A percentile compares a stretch with the other conserved stretches of the same genome.
Conservation (phyloP, 2,797 vertebrate genomes). For the Poecilia wingei region DNA sequence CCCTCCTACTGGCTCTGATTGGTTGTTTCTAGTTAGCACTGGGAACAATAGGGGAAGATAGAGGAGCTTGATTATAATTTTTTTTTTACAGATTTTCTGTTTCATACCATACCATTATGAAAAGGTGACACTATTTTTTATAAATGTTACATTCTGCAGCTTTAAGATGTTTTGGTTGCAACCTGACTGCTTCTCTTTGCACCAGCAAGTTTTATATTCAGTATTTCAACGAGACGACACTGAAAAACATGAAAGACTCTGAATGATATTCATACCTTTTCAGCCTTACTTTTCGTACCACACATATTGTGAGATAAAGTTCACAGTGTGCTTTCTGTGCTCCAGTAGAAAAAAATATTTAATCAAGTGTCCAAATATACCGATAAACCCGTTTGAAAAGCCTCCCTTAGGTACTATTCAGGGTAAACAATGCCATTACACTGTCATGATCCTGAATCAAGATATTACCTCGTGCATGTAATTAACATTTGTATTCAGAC, state of each 20-base stretch:
- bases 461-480: slow-evolving; percentile 67
- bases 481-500: slow-evolving; percentile 71
- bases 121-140: too few species aligned
- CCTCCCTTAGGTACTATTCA: slow-evolving; percentile 60
- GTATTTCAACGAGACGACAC: slow-evolving; percentile 3
- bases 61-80: too few species aligned
- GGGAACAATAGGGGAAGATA: too few species aligned
- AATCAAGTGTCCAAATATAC: slow-evolving; percentile 71
- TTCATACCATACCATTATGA: too few species aligned
- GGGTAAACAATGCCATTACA: slow-evolving; percentile 72
- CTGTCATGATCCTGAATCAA: slow-evolving; percentile 65
- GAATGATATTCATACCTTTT: slow-evolving; percentile 28
- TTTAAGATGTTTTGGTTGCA: not conserved
- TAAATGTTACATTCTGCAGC: not conserved
- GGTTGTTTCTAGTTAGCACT: too few species aligned
- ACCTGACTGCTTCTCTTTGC: slow-evolving; percentile 4
- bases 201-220: slow-evolving; percentile 14
- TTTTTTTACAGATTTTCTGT: too few species aligned
- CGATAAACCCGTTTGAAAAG: slow-evolving; percentile 70
- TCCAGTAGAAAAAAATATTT: slow-evolving; percentile 50
- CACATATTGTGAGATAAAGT: slow-evolving; percentile 36
- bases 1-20: too few species aligned
- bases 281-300: slow-evolving; percentile 32
- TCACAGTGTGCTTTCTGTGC: slow-evolving; percentile 35
- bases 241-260: not conserved